Base-by-base conservation (phyloP, 2,888 invertebrate genomes). In the Pheosia gnoma region DNA sequence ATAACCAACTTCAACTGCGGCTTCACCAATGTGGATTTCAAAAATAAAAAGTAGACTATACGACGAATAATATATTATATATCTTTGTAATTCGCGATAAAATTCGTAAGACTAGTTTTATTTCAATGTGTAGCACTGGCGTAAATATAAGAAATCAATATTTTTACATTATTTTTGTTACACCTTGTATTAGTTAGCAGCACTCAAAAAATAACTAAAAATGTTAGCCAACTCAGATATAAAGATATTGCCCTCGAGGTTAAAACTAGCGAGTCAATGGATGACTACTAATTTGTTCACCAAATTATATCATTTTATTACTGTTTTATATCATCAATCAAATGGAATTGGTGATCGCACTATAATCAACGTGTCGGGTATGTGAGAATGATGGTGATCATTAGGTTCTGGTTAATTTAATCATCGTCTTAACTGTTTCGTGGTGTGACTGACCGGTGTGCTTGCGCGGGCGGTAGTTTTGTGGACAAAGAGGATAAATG, bases 241-340 rank as follows among this genome's bases (percentile, higher is more conserved):
- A 57, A 60, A 57, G 11, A 5, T n/a, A 47, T 7, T n/a, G 5
- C n/a, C 57, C 51, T 52, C 41, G 52, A 57, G 41, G 43, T 36
- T 3, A 25, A 49, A 36, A 11, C 37, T 51, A 60, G 57, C 60
- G 52, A 25, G 51, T 11, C 56, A 43, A 41, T 57, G 38, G 25
- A 51, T 51, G 60, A 51, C 25, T 41, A 55, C 57, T 52, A 56
- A 56, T 56, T 56, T 56, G 56, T 56, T 39, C 9, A 13, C 41
- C n/a, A 39, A 41, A 41, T 56, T 41, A 56, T 56, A 25, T 56
- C 41, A 56, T 56, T 25, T 25, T 56, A 69, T 72, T 62, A 71
- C 66, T 47, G 55, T 76, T 72, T 74, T 71, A 74, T 65, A 75
- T 60, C 64, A 61, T 65, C 77, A 79, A 81, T 81, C 75, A 79